phyloP scores from a whole-genome alignment of 2,113 vertebrate genomes.

The Hoplias malabaricus region DNA sequence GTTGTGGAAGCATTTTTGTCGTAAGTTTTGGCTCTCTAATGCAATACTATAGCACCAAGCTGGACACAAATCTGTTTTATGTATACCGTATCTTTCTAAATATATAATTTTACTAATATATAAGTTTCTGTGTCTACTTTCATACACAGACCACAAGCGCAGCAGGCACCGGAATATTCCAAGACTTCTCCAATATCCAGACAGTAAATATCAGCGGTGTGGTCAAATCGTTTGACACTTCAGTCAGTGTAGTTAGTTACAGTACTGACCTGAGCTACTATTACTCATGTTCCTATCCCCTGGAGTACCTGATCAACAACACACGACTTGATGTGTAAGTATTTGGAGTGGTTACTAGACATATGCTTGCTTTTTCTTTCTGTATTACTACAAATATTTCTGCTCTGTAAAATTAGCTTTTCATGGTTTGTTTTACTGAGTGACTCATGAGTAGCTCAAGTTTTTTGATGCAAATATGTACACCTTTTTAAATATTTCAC shows the following conservation, averaged over 20 bases:
- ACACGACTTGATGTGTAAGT: constrained; percentile 71
- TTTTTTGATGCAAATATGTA: no score
- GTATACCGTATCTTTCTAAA: neutral
- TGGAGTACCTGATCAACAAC: constrained; percentile 75
- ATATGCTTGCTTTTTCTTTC: neutral
- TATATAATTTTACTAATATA: neutral
- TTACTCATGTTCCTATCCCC: constrained; percentile 73
- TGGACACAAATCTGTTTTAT: neutral
- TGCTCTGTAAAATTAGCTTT: neutral
- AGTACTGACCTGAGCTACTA: constrained; percentile 69
- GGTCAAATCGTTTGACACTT: constrained; percentile 61
- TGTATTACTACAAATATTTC: neutral
- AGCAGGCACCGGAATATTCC: constrained; percentile 57
- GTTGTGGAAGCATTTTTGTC: constrained; percentile 64
- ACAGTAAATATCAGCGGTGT: constrained; percentile 66
- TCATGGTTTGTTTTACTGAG: no score
- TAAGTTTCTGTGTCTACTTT: neutral
- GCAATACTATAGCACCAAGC: neutral
- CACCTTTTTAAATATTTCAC: no score
- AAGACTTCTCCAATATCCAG: constrained; percentile 66
- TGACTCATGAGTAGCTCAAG: no score
- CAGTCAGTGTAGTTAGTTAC: constrained; percentile 62
- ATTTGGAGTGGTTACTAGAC: neutral
- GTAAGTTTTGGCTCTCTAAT: constrained; percentile 52
- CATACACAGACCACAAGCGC: constrained; percentile 43